Evolutionary conservation across 2,888 invertebrate species (phyloP).

Genomic region (Corbicula japonica): DNA sequence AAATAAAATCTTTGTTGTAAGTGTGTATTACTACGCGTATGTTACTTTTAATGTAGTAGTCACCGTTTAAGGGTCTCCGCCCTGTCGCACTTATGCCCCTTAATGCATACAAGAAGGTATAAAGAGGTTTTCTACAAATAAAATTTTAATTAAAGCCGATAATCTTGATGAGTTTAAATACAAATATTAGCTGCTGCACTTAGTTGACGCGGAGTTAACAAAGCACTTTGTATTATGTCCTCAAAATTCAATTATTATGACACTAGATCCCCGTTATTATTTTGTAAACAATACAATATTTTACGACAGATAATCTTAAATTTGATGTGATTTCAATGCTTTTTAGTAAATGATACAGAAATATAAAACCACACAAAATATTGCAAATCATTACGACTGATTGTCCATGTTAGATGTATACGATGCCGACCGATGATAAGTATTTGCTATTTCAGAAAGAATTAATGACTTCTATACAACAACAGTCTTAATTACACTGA

Average conservation of each 20-base stretch:
- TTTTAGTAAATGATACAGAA: constrained; percentile 17
- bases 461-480: constrained; percentile 16
- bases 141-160: no score
- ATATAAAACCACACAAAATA: constrained; percentile 34
- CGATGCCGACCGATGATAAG: constrained; percentile 10
- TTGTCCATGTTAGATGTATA: constrained; percentile 12
- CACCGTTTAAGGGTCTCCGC: no score
- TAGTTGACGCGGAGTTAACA: no score
- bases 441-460: constrained; percentile 14
- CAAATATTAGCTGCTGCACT: no score
- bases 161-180: no score
- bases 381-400: constrained; percentile 27
- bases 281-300: constrained; percentile 27
- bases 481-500: constrained; percentile 6
- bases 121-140: no score
- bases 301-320: constrained; percentile 23
- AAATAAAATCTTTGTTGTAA: no score
- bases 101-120: no score
- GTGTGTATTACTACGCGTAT: no score
- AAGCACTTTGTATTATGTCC: no score
- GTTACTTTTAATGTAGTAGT: no score
- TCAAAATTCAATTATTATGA: constrained; percentile 35
- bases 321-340: constrained; percentile 15
- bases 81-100: no score
- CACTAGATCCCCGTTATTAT: constrained; percentile 32